Base-by-base conservation (phyloP, 2,113 vertebrate genomes). In the Hippocampus guttulatus region DNA sequence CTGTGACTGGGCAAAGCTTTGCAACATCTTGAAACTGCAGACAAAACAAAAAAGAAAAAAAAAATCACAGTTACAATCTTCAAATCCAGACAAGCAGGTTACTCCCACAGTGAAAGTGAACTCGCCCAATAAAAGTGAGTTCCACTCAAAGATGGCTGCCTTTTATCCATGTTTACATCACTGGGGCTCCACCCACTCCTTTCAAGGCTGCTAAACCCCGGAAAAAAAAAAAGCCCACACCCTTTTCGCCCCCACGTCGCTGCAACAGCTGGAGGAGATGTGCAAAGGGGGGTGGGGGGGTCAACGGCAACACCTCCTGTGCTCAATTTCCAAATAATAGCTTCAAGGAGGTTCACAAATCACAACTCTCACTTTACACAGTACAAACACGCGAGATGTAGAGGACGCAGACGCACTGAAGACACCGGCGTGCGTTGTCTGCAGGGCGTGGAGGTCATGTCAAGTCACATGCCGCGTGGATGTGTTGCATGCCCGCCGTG, bases 1-100 rank as follows among this genome's bases (percentile, higher is more conserved):
- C 43, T 88, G 90, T 2, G 91, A 84, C 71, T 91, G 91, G 57
- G 84, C 76, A 61, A 89, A 89, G 77, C 89, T 92, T 49, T 87
- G 91, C 84, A 92, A 79, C 92, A 94, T 94, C 58, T 71, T 81
- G 73, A 51, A 21, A 18, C 15, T 3, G 54, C 2, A 68, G 69
- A 79, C 14, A 12, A 49, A 67, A 23, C 65, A 75, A 68, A 21
- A 66, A 40, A 8, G 1, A 62, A n/a, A 27, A 27, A 27, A 14
- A 6, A 23, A n/a, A 25, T 60, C 4, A 71, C 9, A 30, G 12
- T 45, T 45, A 45, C 10, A 45, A 45, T 45, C 43, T 16, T 69
- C 3, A 67, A 73, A 78, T 83, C 78, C 78, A 67, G 41, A 68
- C 27, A 23, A 38, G 14, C 10, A 1, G 8, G 60, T 64, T 54